Percentiles rank a stretch among this genome's conserved stretches.
Evolutionary conservation across 2,797 vertebrate genomes (phyloP).

Genomic region (Prionace glauca): DNA sequence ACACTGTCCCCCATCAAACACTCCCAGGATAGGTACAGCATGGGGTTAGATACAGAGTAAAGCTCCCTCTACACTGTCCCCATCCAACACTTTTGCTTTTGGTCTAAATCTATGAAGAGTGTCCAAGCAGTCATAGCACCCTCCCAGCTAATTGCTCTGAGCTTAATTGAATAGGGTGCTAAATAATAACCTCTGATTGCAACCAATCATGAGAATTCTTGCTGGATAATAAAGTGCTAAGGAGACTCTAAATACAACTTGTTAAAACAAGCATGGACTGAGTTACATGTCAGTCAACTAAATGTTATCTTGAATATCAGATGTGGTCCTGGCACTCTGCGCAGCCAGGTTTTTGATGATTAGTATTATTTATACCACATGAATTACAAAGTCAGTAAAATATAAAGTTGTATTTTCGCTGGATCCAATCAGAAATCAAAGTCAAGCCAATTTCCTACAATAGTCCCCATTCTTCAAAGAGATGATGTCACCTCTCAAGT

Average conservation of each 20-base stretch:
- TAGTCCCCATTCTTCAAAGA: neutral
- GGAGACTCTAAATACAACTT: neutral
- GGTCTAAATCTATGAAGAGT: neutral
- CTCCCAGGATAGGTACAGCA: neutral
- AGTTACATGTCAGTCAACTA: neutral
- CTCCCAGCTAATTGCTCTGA: neutral
- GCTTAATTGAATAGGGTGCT: too few relatives aligned
- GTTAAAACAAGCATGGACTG: neutral
- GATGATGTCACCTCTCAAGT: neutral
- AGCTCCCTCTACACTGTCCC: neutral
- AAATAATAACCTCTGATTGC: neutral
- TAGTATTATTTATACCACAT: neutral
- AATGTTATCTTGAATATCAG: neutral
- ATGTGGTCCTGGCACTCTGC: neutral
- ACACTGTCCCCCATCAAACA: neutral
- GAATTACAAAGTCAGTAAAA: neutral
- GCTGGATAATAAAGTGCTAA: neutral
- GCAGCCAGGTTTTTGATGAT: neutral
- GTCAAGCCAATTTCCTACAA: neutral
- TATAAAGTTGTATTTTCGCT: neutral
- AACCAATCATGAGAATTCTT: neutral
- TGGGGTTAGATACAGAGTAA: neutral
- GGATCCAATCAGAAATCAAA: neutral
- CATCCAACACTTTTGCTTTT: neutral
- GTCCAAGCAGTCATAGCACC: neutral